Evolutionary conservation across 2,113 vertebrate species (phyloP).

Genomic region (Mystacornis crossleyi): DNA sequence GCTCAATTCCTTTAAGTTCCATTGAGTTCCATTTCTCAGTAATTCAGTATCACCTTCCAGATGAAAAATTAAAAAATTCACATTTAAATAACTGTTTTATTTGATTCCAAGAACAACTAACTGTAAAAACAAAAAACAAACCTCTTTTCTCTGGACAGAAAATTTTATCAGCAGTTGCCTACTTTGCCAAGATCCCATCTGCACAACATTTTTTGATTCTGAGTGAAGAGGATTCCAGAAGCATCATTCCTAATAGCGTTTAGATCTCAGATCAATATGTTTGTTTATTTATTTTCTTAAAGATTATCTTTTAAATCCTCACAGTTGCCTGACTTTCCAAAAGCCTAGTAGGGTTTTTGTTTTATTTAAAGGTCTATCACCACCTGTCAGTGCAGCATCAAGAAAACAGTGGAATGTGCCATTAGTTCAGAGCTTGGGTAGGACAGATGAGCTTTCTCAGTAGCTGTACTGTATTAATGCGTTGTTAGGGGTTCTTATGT

Average conservation of each 20-base stretch:
- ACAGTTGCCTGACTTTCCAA: neutral
- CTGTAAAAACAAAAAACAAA: neutral
- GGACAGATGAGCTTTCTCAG: slow-evolving; percentile 37
- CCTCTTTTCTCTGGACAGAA: neutral
- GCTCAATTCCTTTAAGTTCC: neutral
- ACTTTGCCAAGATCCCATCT: neutral
- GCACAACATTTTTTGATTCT: neutral
- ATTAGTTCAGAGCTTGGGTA: neutral
- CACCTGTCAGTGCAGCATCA: slow-evolving; percentile 2
- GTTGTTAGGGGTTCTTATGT: slow-evolving; percentile 39
- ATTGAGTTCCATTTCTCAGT: neutral
- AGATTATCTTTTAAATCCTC: slow-evolving; percentile 30
- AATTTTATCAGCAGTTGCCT: neutral
- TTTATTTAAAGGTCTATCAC: slow-evolving; percentile 42
- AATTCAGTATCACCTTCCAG: neutral
- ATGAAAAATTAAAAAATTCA: neutral
- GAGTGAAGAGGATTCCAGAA: neutral
- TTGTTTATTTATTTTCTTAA: slow-evolving; percentile 16
- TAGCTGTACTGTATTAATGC: slow-evolving; percentile 34
- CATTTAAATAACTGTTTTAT: neutral
- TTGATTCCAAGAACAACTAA: neutral
- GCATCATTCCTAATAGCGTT: neutral
- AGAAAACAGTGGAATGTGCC: neutral
- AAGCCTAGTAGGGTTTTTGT: neutral
- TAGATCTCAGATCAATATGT: neutral